These are phyloP conservation scores for Formica exsecta DNA, from an alignment of 1,140 invertebrate species.

Conservation along the genomic window DNA sequence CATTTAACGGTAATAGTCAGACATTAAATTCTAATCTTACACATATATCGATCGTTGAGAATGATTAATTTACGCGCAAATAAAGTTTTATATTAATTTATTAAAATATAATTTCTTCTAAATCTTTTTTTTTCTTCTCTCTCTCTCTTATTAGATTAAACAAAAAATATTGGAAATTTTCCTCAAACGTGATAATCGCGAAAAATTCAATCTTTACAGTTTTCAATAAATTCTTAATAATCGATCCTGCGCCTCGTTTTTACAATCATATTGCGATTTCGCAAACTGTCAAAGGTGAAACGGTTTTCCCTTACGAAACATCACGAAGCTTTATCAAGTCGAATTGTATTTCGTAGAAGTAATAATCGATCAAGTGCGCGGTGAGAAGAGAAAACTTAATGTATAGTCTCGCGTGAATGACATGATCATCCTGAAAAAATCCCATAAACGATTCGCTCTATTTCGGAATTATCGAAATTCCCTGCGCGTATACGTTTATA, in stretches of 20 bases:
- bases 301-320: constrained; percentile 3
- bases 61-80: neutral
- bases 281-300: constrained; percentile 53
- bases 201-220: neutral
- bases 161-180: neutral
- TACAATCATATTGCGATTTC: constrained; percentile 36
- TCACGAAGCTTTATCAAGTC: neutral
- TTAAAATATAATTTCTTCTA: neutral
- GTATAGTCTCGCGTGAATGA: neutral
- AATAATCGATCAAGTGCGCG: constrained; percentile 22
- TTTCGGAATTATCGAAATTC: neutral
- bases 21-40: neutral
- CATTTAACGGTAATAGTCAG: neutral
- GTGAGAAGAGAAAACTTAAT: neutral
- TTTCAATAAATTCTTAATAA: constrained; percentile 24
- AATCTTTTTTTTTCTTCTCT: neutral
- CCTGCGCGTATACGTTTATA: neutral
- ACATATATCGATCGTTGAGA: neutral
- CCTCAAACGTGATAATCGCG: neutral
- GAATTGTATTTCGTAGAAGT: constrained; percentile 25
- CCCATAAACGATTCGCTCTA: neutral
- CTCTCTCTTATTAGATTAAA: neutral
- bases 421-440: constrained; percentile 1
- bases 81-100: constrained; percentile 5
- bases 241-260: constrained; percentile 13